Evolutionary conservation across 1,140 invertebrate species (phyloP), one percentile per base, ranked within the genome.

Genomic region (Papilio machaon): DNA sequence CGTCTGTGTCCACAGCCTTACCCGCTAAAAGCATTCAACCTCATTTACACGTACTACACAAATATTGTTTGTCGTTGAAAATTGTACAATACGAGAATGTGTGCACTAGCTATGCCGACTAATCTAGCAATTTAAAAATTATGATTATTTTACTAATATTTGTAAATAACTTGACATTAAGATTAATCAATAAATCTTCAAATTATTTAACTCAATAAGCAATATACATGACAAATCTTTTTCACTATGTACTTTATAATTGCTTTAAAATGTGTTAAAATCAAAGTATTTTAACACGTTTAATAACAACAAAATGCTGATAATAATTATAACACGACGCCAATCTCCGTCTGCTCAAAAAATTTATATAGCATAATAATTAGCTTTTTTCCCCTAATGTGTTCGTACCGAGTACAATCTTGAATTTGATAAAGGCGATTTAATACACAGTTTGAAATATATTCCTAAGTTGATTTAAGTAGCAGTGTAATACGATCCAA

Each of bases 1-100:
- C 58, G 76, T 60, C 38, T 79, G 38, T 79, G 77, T 79, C 58
- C 54, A 79, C 58, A 79, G 13, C 38, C 38, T 43, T 60, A 78
- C 77, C 47, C 77, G n/a, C 60, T 46, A 79, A 79, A 64, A 79
- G 54, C 77, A 67, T 70, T 70, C 30, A 70, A 70, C 64, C 64
- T 70, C 64, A 7, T 70, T 70, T 70, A 70, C 60, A 67, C 23
- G 13, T 70, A 70, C 64, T 35, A 38, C 1, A 70, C 64, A 70
- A 70, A 70, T 70, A 70, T 38, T 70, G 13, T 70, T 35, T 1
- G 4, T 6, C 38, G 38, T 43, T 43, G 38, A 35, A 35, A 35
- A 38, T 70, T 70, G 13, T 35, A 38, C 30, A 70, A 70, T 13
- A 35, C 30, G 35, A 6, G 13, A 35, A 70, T 15, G 15, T 70